A percentile compares a stretch with the other conserved stretches of the same genome.
Conservation (phyloP, 1,140 invertebrate genomes). For the Rhynchophorus ferrugineus region DNA sequence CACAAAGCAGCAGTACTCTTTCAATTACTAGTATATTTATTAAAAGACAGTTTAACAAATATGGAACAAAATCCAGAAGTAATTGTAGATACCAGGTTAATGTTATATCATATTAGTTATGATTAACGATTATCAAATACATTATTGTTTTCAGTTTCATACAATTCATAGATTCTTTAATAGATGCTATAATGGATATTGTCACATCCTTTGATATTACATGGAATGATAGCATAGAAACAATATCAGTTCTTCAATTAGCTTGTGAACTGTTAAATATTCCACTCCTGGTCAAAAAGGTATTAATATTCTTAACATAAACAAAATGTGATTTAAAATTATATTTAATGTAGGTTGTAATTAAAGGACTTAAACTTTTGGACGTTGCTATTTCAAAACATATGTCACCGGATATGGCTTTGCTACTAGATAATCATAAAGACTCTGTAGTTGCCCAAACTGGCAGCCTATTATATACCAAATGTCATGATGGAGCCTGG, state of each 20-base stretch:
- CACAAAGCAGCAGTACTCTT: constrained; percentile 63
- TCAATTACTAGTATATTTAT: constrained; percentile 57
- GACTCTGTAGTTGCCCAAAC: constrained; percentile 57
- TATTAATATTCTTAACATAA: too few relatives aligned
- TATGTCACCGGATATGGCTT: constrained; percentile 62
- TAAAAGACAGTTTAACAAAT: constrained; percentile 49
- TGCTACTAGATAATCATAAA: constrained; percentile 56
- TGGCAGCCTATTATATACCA: constrained; percentile 56
- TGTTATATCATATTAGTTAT: neutral
- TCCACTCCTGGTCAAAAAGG: constrained; percentile 4
- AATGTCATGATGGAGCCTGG: constrained; percentile 64
- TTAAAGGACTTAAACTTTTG: constrained; percentile 59
- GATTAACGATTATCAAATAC: too few relatives aligned
- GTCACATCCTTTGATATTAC: constrained; percentile 62
- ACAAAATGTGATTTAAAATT: neutral
- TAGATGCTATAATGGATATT: constrained; percentile 54
- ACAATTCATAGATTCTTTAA: constrained; percentile 44
- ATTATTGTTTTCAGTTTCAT: constrained; percentile 13
- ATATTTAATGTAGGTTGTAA: constrained; percentile 47
- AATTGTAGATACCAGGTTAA: neutral
- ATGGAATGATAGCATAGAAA: constrained; percentile 66
- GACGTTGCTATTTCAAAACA: constrained; percentile 63
- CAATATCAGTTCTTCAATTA: constrained; percentile 47
- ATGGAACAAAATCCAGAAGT: constrained; percentile 21
- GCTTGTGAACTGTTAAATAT: constrained; percentile 40